Evolutionary conservation across 2,113 vertebrate genomes (phyloP), one percentile per base, ranked within the genome.

Genomic region (Elgaria multicarinata): DNA sequence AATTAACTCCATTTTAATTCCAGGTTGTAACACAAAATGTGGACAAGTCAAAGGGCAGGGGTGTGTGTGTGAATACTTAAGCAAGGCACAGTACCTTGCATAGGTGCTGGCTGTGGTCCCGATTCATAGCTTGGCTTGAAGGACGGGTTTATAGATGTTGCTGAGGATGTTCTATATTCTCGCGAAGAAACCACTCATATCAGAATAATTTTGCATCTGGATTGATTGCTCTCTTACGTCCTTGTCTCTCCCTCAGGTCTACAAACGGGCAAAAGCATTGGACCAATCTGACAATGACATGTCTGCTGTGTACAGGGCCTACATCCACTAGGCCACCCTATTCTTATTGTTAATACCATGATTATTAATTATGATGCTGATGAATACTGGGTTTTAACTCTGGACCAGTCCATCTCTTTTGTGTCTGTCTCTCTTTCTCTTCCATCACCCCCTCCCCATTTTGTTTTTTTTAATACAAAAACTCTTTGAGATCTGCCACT

Each of bases 281-380:
- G 99, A 99, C 98, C 99, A 99, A 97, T 99, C 99, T 22, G 99
- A 99, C 96, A 99, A 99, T 67, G 99, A 99, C 86, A 99, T 99
- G 96, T 99, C 99, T 71, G 99, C 99, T 62, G 99, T 99, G 93
- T 99, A 99, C 98, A 97, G 99, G 96, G 99, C 99, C 96, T 99
- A 99, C 94, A 99, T 99, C 93, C 99, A 99, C 97, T 99, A 98
- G 98, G 97, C 95, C 90, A 75, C 93, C 96, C 95, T 92, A 6
- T 87, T 93, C 91, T 94, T 94, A 95, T 95, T 96, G 94, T 95
- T 93, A 95, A 94, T 96, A 96, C 33, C 81, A 94, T 96, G 92
- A 91, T 95, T 94, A 96, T 96, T 95, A 94, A 93, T 96, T 95
- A 95, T 94, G 95, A 96, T 95, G 94, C 95, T 94, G 90, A 95